A percentile compares a stretch with the other conserved stretches of the same genome.
These are phyloP conservation scores for Penelope pileata DNA, from an alignment of 2,113 vertebrate species.

Conservation along the genomic window DNA sequence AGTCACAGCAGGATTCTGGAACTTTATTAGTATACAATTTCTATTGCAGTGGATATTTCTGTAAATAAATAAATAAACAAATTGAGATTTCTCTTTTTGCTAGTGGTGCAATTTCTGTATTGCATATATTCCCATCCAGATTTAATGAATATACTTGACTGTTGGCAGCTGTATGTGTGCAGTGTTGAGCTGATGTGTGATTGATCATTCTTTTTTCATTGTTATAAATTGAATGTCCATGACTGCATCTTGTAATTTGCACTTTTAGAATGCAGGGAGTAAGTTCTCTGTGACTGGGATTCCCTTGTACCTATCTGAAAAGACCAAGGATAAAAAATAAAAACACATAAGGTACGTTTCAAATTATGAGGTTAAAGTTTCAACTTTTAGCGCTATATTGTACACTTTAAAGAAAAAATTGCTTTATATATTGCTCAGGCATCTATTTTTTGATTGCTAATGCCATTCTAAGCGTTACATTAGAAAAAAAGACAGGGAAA, in stretches of 20 bases:
- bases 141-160: conserved; percentile 18
- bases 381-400: neutral
- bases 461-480: neutral
- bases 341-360: neutral
- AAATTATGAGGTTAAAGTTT: neutral
- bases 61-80: neutral
- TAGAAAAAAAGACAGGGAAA: neutral
- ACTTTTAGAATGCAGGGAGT: neutral
- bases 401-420: neutral
- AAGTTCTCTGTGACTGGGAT: neutral
- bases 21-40: conserved; percentile 13
- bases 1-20: neutral
- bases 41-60: neutral
- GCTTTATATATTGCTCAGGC: neutral
- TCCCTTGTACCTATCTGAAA: neutral
- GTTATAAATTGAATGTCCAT: neutral
- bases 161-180: neutral
- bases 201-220: neutral
- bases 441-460: neutral
- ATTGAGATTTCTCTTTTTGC: neutral
- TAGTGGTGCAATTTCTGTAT: neutral
- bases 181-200: neutral
- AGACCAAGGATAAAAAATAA: neutral
- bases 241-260: neutral
- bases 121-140: neutral